Conservation (phyloP, 2,113 vertebrate species). For the Gallinago paraguaiae region DNA sequence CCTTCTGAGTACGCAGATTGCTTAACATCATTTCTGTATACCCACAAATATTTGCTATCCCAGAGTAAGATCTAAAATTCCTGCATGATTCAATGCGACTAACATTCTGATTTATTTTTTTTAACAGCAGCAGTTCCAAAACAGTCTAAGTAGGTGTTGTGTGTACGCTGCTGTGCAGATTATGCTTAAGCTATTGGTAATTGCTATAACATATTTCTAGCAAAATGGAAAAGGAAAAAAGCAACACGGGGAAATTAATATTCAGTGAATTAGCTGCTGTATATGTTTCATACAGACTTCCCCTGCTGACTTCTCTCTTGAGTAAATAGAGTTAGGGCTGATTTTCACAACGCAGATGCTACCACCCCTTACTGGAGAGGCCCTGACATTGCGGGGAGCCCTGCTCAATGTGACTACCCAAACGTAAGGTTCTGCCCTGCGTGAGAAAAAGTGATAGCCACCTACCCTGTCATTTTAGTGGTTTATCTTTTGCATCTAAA, state of each 20-base stretch:
- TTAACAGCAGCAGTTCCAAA: background rate
- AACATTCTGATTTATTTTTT: background rate
- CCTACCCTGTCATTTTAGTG: background rate
- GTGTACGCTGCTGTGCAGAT: background rate
- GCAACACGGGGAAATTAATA: background rate
- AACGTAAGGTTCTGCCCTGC: background rate
- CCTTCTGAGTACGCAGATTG: background rate
- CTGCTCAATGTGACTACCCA: background rate
- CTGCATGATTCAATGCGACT: background rate
- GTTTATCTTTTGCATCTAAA: background rate
- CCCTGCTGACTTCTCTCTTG: background rate
- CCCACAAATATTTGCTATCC: background rate
- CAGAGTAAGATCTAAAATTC: background rate
- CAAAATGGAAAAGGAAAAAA: background rate
- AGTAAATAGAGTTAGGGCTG: background rate
- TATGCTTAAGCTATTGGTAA: background rate
- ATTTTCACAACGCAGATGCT: background rate
- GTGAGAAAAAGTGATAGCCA: background rate
- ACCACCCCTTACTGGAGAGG: conserved; percentile 20
- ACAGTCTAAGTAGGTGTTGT: background rate
- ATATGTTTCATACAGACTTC: too few species aligned
- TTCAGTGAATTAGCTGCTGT: background rate
- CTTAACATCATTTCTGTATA: conserved; percentile 10
- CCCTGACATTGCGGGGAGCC: background rate
- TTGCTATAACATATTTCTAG: background rate